A percentile compares a stretch with the other conserved stretches of the same genome.
Evolutionary conservation across 1,140 invertebrate genomes (phyloP).

Genomic region (Yoshiicerus persimilis): DNA sequence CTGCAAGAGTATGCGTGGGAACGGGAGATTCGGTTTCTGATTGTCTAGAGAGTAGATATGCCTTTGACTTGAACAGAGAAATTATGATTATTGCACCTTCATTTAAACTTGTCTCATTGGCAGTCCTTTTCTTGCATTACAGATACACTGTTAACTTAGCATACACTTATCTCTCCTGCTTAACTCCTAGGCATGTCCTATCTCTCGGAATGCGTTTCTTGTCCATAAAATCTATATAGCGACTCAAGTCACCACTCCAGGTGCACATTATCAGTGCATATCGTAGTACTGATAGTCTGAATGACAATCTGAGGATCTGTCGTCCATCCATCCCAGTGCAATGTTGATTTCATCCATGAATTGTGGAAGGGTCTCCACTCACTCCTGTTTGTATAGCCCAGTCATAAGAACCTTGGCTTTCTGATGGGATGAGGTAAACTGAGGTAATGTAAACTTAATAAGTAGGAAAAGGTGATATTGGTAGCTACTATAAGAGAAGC

Average conservation of each 20-base stretch:
- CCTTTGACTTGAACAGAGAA: conserved; percentile 2
- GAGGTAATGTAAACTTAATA: not conserved
- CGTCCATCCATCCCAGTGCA: not conserved
- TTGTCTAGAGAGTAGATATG: not conserved
- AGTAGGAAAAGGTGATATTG: too few species aligned
- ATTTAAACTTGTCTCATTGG: not conserved
- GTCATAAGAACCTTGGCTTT: not conserved
- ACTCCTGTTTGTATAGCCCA: not conserved
- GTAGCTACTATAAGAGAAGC: too few species aligned
- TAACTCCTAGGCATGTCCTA: not conserved
- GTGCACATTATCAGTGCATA: not conserved
- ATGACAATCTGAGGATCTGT: not conserved
- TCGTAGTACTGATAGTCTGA: not conserved
- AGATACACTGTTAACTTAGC: too few species aligned
- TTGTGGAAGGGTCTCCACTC: too few species aligned
- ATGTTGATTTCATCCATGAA: too few species aligned
- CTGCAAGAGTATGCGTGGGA: conserved; percentile 18
- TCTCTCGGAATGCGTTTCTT: not conserved
- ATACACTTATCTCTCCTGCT: not conserved
- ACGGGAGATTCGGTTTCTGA: not conserved
- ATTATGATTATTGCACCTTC: conserved; percentile 48
- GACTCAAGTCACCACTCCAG: too few species aligned
- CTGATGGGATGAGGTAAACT: not conserved
- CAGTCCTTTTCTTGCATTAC: not conserved
- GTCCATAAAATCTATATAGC: not conserved